A percentile compares a stretch with the other conserved stretches of the same genome.
Evolutionary conservation across 2,113 vertebrate species (phyloP).

Genomic region (Rutilus rutilus): DNA sequence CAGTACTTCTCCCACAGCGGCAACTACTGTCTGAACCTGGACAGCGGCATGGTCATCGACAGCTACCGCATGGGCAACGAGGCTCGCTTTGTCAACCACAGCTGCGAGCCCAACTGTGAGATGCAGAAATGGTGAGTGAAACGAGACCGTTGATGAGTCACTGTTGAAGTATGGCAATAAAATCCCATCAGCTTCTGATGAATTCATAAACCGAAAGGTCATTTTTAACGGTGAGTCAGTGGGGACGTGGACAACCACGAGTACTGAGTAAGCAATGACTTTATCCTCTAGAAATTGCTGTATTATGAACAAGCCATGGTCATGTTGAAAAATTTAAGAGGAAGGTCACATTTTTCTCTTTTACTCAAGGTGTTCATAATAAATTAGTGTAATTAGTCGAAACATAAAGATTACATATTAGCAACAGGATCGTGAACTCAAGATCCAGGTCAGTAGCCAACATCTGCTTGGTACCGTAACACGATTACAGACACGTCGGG

Average conservation of each 20-base stretch:
- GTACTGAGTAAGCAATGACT: constrained; percentile 19
- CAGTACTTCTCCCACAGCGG: constrained; percentile 97
- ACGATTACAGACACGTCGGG: background rate
- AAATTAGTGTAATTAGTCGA: constrained; percentile 29
- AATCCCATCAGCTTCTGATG: constrained; percentile 12
- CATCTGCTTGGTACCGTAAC: constrained; percentile 40
- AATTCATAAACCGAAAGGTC: constrained; percentile 3
- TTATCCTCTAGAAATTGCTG: background rate
- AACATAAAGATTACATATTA: constrained; percentile 15
- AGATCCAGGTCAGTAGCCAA: constrained; percentile 36
- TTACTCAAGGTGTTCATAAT: constrained; percentile 19
- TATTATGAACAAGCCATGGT: background rate
- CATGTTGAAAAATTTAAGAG: background rate
- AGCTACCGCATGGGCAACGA: constrained; percentile 99
- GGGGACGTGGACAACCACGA: constrained; percentile 12
- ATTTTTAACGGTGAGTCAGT: constrained; percentile 11
- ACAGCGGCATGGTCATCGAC: constrained; percentile 99
- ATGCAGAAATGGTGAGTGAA: constrained; percentile 97
- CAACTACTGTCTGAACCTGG: constrained; percentile 97
- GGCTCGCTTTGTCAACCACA: constrained; percentile 98
- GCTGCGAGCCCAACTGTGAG: constrained; percentile 98
- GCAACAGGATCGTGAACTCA: background rate
- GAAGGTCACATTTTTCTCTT: background rate
- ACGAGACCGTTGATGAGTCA: constrained; percentile 14
- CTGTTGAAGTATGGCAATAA: background rate